Evolutionary conservation across 1,140 invertebrate species (phyloP), one percentile per base, ranked within the genome.

Genomic region (Zaprionus ornatus): DNA sequence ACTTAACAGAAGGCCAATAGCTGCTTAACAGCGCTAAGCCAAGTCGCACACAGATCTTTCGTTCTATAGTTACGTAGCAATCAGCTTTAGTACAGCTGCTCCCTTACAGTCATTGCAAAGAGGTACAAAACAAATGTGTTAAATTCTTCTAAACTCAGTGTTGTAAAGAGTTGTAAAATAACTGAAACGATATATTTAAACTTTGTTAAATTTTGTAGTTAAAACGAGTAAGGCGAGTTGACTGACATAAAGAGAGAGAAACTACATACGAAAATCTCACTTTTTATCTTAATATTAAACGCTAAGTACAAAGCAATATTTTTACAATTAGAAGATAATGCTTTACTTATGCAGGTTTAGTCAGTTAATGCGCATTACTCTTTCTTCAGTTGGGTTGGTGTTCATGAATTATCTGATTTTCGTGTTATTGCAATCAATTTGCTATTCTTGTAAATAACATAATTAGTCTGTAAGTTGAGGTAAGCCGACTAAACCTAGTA

Each of bases 391-490:
- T 62, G 62, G 75, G 71, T 79, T 55, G 85, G 85, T 90, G 85
- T 80, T 85, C 85, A 90, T 90, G 70, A 76, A 90, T 90, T 90
- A 90, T 90, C 85, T 90, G 85, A 85, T 90, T 90, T 90, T 90
- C 85, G 85, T 90, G 83, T 82, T 72, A 63, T 74, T 80, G 69
- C 77, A 56, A 37, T 40, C 17, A 55, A 45, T 17, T 32, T 17
- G 50, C n/a, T 59, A 56, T 55, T 82, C 86, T 88, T 90, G 85
- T 88, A 90, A 85, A 88, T 90, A 90, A 79, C 85, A 88, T 88
- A 77, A 48, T 29, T 73, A 80, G 63, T 40, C 25, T 32, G 3
- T 56, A 71, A 17, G 68, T 77, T 40, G 55, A 70, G 79, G 78
- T 84, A 90, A 85, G 66, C 54, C n/a, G 48, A 55, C 57, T 73